Base-by-base conservation (phyloP, 2,113 vertebrate species). In the Pelecanus crispus region DNA sequence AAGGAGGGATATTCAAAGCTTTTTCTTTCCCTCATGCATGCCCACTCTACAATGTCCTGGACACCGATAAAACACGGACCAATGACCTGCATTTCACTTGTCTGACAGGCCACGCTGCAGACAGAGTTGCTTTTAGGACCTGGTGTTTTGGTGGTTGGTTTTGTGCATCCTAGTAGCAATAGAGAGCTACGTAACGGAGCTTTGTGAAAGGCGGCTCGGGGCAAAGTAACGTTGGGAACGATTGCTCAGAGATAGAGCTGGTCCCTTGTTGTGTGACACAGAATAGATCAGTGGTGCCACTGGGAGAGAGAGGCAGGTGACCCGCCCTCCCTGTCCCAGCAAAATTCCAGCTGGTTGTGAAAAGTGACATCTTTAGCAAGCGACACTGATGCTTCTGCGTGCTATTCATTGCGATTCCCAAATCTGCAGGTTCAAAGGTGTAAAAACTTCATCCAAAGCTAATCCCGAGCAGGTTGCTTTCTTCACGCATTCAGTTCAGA, bases 341-440 rank as follows among this genome's bases (percentile, higher is more conserved):
- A 85, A 40, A 82, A 75, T 58, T 72, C 18, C 36, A 82, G 7
- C 49, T 75, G 9, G 5, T 18, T 72, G 29, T 72, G 44, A 89
- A 79, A 94, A 74, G 24, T 3, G 2, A 8, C 9, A 6, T 25
- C 38, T 84, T 72, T 36, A 89, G 65, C 44, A 73, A 86, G 26
- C 0, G 0, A 32, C 49, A n/a, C 11, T 34, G 50, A 58, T 62
- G 19, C n/a, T 65, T 91, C 56, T 38, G 31, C 4, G 1, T 42
- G 65, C 38, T 67, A 1, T 61, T 56, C 82, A 16, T 78, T 78
- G n/a, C 3, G 7, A 74, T 56, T 75, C 47, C 18, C 65, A 59
- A 31, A 77, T 55, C 63, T 86, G 22, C 20, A 59, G 36, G 49
- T 71, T 68, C 44, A 77, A 47, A 88, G 52, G 63, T 66, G 38